Evolutionary conservation across 2,797 vertebrate species (phyloP).

Genomic region (Pseudopleuronectes americanus): DNA sequence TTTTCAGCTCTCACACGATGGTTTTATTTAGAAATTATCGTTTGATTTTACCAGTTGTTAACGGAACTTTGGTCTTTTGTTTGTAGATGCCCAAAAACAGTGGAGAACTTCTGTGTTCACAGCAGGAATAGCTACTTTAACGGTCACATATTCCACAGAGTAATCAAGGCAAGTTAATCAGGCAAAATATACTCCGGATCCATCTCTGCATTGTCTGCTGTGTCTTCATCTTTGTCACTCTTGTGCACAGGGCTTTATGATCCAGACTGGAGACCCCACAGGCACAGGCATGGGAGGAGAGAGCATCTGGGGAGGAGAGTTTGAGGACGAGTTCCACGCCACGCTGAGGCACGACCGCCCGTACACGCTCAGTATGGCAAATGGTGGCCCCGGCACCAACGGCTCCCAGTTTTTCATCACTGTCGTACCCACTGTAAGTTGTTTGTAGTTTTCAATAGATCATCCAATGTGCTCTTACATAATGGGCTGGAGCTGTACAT

Average conservation of each 20-base stretch:
- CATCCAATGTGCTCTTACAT: too few species aligned
- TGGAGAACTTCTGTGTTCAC: slow-evolving; percentile 99
- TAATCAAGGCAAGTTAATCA: slow-evolving; percentile 87
- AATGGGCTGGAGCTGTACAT: too few species aligned
- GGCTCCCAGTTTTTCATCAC: slow-evolving; percentile 98
- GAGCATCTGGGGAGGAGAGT: slow-evolving; percentile 99
- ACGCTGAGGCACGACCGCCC: slow-evolving; percentile 97
- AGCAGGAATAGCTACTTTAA: slow-evolving; percentile 98
- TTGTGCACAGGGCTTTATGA: slow-evolving; percentile 93
- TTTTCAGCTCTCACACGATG: slow-evolving; percentile 23
- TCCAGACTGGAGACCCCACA: slow-evolving; percentile 98
- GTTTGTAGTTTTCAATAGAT: neutral
- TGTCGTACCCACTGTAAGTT: slow-evolving; percentile 96
- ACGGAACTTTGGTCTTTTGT: neutral
- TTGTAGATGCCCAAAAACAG: slow-evolving; percentile 95
- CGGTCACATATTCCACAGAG: slow-evolving; percentile 94
- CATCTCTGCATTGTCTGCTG: neutral
- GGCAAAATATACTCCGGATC: neutral
- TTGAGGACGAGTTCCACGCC: slow-evolving; percentile 98
- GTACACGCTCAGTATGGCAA: slow-evolving; percentile 98
- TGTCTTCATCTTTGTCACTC: neutral
- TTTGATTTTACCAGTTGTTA: neutral
- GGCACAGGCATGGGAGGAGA: slow-evolving; percentile 99
- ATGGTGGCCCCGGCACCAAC: slow-evolving; percentile 94
- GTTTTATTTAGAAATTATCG: neutral